These are phyloP conservation scores for Leptonema lineaticorne DNA, from an alignment of 1,140 invertebrate genomes.

Conservation along the genomic window DNA sequence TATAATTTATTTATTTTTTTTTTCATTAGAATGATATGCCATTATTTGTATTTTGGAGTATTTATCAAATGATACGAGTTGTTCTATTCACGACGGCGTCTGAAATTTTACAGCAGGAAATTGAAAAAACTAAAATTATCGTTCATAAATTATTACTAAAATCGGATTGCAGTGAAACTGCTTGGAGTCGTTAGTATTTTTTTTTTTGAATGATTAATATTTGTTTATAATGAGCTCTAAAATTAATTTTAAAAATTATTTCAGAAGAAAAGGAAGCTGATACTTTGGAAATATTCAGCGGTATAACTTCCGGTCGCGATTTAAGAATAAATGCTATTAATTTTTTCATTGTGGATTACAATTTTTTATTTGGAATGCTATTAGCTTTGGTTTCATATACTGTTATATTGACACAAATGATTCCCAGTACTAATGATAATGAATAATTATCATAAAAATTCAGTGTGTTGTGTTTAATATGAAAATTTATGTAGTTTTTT, in stretches of 20 bases:
- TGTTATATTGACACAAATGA: conserved; percentile 4
- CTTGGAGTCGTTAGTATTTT: background rate
- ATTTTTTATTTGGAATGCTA: background rate
- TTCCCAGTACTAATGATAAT: too few relatives aligned
- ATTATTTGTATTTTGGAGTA: background rate
- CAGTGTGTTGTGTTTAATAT: background rate
- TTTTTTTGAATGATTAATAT: background rate
- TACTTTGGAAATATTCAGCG: background rate
- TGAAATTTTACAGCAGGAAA: conserved; percentile 3
- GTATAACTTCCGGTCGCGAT: background rate
- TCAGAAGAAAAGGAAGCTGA: background rate
- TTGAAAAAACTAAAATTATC: conserved; percentile 1
- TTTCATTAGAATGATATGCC: background rate
- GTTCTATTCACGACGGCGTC: background rate
- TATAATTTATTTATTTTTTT: too few relatives aligned
- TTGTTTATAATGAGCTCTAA: background rate
- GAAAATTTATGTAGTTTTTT: background rate
- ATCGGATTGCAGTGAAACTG: background rate
- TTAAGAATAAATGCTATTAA: background rate
- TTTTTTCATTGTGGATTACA: background rate
- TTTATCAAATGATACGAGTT: background rate
- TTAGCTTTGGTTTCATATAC: background rate
- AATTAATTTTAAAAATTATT: background rate
- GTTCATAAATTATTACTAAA: background rate
- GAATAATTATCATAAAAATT: too few relatives aligned